Evolutionary conservation across 1,140 invertebrate species (phyloP), one percentile per base, ranked within the genome.

Genomic region (Drosophila ficusphila): DNA sequence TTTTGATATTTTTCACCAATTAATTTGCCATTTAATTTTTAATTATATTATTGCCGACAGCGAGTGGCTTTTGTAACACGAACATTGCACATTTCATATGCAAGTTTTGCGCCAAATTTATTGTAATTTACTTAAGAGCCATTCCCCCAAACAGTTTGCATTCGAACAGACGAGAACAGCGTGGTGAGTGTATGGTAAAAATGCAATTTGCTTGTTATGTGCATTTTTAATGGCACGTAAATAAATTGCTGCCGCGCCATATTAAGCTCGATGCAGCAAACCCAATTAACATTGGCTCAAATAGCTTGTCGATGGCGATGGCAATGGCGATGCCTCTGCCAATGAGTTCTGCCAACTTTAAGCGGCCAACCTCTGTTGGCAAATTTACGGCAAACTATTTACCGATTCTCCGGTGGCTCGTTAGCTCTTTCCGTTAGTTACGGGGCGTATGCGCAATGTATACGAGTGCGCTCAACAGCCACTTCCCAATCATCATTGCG

Each of bases 11-110:
- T 74, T 74, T 74, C 58, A 74, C 70, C 70, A 74, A 74, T 74
- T 85, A 86, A 76, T 85, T 86, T 81, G 41, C 53, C 60, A 76
- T 85, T 86, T 81, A 76, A 86, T 86, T 86, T 85, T 75, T 86
- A 86, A 88, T 85, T 88, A 73, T 81, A 85, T 85, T 69, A 85
- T 76, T 64, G 65, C 65, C 76, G 56, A 49, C 57, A 60, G 47
- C 31, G 31, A 73, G 49, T 58, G 71, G 47, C 76, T 36, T 81
- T 72, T 53, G 44, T 62, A 56, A 38, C 33, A 67, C 44, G 61
- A 41, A 33, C 42, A 51, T 44, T 57, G 36, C 47, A 47, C 57
- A 79, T 64, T 79, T 75, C 76, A 79, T 70, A 76, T 62, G 53
- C 49, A 61, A 81, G 70, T 76, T 73, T 64, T 56, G 54, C 23